Evolutionary conservation across 2,797 vertebrate genomes (phyloP), one percentile per base, ranked within the genome.

Genomic region (Pangasius larnaudii): DNA sequence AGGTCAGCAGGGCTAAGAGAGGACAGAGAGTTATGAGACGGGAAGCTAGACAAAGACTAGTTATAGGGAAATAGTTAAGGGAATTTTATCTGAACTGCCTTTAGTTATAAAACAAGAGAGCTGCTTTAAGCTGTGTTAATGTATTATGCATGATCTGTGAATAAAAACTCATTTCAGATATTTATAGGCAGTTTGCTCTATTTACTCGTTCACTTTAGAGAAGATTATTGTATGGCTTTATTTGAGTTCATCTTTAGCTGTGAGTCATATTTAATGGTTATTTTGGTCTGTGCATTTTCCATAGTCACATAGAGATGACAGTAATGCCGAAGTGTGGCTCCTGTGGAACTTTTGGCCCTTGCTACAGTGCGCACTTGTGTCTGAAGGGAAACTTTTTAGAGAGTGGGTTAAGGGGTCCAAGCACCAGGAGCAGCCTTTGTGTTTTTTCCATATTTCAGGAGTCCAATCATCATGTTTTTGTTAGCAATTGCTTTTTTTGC

Each of bases 1-100:
- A 61, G 63, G 87, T 71, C 49, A 85, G 39, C 53, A 53, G 63
- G 61, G 36, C 36, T 30, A 27, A 61, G 27, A 36, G 75, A 85
- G 51, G 33, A 33, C 63, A 10, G 3, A 3, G 36, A 33, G 16
- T 46, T 51, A 27, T 77, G 58, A 85, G 83, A 79, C 22, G 49
- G 30, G 36, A 56, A 56, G 22, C 30, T n/a, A 42, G n/a, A n/a
- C 46, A 69, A 24, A 84, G 71, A 49, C 72, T 58, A 10, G n/a
- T n/a, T n/a, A n/a, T n/a, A n/a, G n/a, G n/a, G n/a, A n/a, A 51
- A 19, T 46, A 49, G 33, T 71, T 30, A 58, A 10, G n/a, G 22
- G 1, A 19, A 51, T 81, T 72, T 82, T 30, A 10, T 27, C 27
- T 36, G 49, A 18, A 61, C 61, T 13, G 27, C 33, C 77, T 58